A percentile compares a stretch with the other conserved stretches of the same genome.
phyloP scores from a whole-genome alignment of 2,113 vertebrate genomes.

The Tachysurus fulvidraco region DNA sequence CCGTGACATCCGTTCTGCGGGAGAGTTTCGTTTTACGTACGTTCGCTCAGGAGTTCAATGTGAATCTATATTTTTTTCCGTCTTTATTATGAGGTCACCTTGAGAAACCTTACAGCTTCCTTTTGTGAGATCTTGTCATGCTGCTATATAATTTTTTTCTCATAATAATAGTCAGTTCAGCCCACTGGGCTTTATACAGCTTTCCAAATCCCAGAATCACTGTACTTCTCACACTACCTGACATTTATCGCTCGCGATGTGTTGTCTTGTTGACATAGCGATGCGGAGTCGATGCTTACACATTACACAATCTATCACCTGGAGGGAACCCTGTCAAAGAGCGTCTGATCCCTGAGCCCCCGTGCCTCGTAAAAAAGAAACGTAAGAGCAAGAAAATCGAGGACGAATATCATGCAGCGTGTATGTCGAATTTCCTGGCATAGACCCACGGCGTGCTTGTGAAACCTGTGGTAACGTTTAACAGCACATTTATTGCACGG shows the following conservation, averaged over 20 bases:
- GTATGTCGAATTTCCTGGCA: background rate
- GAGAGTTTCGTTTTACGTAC: background rate
- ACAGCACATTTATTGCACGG: background rate
- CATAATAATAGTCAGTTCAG: background rate
- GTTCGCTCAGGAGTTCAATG: background rate
- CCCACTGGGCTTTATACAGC: no score
- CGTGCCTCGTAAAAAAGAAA: background rate
- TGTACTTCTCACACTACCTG: background rate
- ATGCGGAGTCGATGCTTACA: background rate
- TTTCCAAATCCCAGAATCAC: background rate
- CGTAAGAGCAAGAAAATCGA: background rate
- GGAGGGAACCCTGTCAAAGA: background rate
- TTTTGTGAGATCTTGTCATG: background rate
- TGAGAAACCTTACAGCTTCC: background rate
- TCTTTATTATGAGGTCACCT: background rate
- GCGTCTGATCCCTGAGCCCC: background rate
- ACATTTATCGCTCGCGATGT: background rate
- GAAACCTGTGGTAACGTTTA: background rate
- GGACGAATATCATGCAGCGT: background rate
- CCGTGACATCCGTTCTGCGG: background rate
- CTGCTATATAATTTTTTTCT: background rate
- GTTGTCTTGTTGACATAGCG: slow-evolving; percentile 24
- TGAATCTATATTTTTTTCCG: background rate
- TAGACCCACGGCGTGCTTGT: background rate
- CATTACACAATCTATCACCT: slow-evolving; percentile 9